phyloP scores from a whole-genome alignment of 2,888 invertebrate species.

The Danaus chrysippus region DNA sequence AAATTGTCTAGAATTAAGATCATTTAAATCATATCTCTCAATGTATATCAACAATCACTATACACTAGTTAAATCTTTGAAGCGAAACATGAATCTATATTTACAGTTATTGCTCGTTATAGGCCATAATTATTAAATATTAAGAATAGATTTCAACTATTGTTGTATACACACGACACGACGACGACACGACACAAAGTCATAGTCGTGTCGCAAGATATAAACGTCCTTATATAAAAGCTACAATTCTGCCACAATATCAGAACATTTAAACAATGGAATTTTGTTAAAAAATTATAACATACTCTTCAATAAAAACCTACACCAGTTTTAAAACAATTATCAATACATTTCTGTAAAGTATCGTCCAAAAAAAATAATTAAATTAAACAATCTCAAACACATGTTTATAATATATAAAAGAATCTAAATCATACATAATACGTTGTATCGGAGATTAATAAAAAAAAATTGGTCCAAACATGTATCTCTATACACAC shows the following conservation, averaged over 20 bases:
- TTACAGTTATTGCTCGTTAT: conserved; percentile 52
- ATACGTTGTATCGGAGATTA: not conserved
- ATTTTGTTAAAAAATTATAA: not conserved
- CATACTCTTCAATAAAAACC: not conserved
- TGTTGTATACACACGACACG: not conserved
- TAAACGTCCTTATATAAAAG: not conserved
- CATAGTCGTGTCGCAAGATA: not conserved
- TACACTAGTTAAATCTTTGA: conserved; percentile 5
- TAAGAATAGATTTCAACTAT: conserved; percentile 9
- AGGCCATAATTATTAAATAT: conserved; percentile 41
- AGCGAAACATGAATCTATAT: conserved; percentile 36
- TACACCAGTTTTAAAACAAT: not conserved
- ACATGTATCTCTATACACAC: not conserved
- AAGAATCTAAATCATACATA: not conserved
- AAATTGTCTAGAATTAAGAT: no score
- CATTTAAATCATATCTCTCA: no score
- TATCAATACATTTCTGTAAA: conserved; percentile 2
- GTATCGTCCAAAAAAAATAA: not conserved
- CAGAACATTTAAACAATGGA: not conserved
- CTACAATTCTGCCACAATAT: not conserved
- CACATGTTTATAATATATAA: not conserved
- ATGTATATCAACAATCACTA: no score
- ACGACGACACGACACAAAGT: not conserved
- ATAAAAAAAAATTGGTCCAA: conserved; percentile 3
- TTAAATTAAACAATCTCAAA: not conserved